phyloP scores from a whole-genome alignment of 2,888 invertebrate genomes.

The Hemithea aestivaria region DNA sequence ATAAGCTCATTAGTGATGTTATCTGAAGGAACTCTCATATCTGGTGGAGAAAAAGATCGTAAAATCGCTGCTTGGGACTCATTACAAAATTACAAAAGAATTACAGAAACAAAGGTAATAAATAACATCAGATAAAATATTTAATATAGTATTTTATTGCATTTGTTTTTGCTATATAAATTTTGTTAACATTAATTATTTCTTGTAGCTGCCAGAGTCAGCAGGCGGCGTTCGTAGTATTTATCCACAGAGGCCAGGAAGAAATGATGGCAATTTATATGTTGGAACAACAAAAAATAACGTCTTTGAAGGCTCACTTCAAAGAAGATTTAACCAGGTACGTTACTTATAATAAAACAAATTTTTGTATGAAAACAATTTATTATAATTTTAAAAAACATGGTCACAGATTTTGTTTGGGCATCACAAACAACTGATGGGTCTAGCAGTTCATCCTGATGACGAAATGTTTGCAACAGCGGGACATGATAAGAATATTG shows the following conservation, averaged over 20 bases:
- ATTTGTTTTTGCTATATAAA: neutral
- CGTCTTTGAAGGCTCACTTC: constrained; percentile 93
- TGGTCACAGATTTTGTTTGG: constrained; percentile 86
- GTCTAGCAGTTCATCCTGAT: constrained; percentile 92
- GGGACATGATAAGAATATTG: constrained; percentile 93
- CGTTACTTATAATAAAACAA: no score
- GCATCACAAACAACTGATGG: constrained; percentile 92
- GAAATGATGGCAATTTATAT: constrained; percentile 94
- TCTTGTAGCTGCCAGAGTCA: constrained; percentile 86
- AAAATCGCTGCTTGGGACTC: constrained; percentile 96
- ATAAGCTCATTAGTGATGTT: constrained; percentile 93
- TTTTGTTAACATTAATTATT: constrained; percentile 3
- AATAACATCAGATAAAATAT: no score
- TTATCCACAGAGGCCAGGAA: constrained; percentile 91
- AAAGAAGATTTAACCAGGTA: constrained; percentile 91
- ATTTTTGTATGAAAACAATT: no score
- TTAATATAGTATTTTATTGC: no score
- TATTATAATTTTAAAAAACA: neutral
- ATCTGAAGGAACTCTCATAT: constrained; percentile 92
- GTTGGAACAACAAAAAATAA: constrained; percentile 94
- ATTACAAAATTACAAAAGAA: constrained; percentile 91
- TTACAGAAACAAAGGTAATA: constrained; percentile 90
- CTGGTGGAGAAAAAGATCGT: constrained; percentile 93
- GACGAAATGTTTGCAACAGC: constrained; percentile 95
- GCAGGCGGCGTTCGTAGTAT: constrained; percentile 94